A percentile compares a stretch with the other conserved stretches of the same genome.
phyloP scores from a whole-genome alignment of 2,797 vertebrate genomes.

The Xenops minutus region DNA sequence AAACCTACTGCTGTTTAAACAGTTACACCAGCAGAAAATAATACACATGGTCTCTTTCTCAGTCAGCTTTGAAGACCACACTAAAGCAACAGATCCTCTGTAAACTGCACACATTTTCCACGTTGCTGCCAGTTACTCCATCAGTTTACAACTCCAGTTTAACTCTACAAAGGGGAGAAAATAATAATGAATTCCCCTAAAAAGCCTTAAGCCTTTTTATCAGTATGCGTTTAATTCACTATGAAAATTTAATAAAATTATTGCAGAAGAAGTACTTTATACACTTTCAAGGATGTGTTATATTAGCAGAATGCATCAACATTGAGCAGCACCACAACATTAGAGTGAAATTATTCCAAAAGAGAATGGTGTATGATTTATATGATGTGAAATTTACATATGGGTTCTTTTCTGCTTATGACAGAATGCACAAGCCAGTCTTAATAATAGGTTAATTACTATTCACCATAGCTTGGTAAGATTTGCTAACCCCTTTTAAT shows the following conservation, averaged over 20 bases:
- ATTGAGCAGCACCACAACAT: background rate
- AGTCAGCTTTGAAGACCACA: background rate
- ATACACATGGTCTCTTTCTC: background rate
- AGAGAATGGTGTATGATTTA: background rate
- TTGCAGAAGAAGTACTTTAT: background rate
- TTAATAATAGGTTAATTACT: background rate
- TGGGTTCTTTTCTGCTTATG: background rate
- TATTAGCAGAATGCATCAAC: background rate
- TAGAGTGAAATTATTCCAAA: background rate
- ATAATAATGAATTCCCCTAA: background rate
- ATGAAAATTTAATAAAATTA: background rate
- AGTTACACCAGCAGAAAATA: background rate
- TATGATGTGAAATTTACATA: background rate
- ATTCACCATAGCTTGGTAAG: background rate
- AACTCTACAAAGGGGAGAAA: background rate
- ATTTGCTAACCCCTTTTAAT: background rate
- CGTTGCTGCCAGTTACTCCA: background rate
- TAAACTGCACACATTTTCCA: background rate
- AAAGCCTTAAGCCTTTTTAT: background rate
- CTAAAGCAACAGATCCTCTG: background rate
- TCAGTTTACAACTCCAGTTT: background rate
- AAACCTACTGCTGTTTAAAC: background rate
- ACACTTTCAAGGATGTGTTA: background rate
- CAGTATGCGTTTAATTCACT: background rate
- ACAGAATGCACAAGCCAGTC: background rate